Conservation (phyloP, 2,888 invertebrate genomes). For the Prosopocoilus inquinatus region DNA sequence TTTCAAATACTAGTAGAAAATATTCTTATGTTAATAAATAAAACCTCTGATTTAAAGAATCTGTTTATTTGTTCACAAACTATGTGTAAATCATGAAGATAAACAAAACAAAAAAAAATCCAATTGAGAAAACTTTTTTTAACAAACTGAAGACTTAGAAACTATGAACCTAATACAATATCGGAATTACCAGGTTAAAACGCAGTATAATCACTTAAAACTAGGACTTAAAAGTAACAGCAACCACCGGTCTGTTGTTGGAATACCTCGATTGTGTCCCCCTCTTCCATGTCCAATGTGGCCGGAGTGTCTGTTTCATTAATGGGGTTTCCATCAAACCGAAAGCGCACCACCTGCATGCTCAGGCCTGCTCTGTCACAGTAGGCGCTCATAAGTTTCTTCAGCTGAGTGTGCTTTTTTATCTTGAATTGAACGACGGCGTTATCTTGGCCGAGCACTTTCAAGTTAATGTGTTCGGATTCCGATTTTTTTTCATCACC, state of each 20-base stretch:
- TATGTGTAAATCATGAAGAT: too few relatives aligned
- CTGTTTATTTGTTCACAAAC: too few relatives aligned
- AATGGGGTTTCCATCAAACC: slow-evolving; percentile 91
- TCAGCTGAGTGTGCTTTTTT: slow-evolving; percentile 90
- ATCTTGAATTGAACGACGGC: slow-evolving; percentile 96
- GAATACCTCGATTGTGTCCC: slow-evolving; percentile 93
- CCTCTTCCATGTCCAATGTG: slow-evolving; percentile 92
- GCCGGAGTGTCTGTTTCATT: slow-evolving; percentile 89
- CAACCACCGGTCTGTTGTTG: slow-evolving; percentile 89
- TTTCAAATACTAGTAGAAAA: too few relatives aligned
- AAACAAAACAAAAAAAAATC: too few relatives aligned
- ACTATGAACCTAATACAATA: too few relatives aligned
- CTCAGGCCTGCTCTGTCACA: slow-evolving; percentile 92
- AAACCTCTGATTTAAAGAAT: too few relatives aligned
- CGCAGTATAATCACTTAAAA: slow-evolving; percentile 11
- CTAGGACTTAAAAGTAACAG: slow-evolving; percentile 20
- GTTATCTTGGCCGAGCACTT: slow-evolving; percentile 93
- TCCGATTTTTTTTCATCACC: slow-evolving; percentile 48
- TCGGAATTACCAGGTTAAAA: too few relatives aligned
- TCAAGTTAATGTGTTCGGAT: slow-evolving; percentile 89
- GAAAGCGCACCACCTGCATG: slow-evolving; percentile 86
- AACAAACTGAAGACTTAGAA: too few relatives aligned
- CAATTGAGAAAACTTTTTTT: too few relatives aligned
- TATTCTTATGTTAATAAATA: too few relatives aligned
- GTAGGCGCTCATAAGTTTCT: slow-evolving; percentile 94